Percentiles rank a stretch among this genome's conserved stretches.
Evolutionary conservation across 2,797 vertebrate species (phyloP).

Genomic region (Tadarida brasiliensis): DNA sequence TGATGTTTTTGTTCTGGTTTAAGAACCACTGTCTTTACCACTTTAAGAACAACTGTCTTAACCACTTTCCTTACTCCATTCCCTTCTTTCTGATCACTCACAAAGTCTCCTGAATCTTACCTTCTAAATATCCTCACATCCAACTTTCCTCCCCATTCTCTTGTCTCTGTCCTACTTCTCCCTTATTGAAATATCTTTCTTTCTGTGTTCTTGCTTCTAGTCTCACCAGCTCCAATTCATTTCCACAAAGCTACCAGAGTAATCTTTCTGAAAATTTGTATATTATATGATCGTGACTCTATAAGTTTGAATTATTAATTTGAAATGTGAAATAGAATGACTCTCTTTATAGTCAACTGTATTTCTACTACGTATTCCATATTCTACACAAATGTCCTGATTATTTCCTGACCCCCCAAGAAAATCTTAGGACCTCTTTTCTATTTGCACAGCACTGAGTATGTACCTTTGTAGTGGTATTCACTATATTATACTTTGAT

Average conservation of each 20-base stretch:
- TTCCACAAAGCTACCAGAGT: neutral
- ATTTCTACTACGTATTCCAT: neutral
- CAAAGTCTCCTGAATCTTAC: neutral
- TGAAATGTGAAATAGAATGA: neutral
- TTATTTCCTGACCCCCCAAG: neutral
- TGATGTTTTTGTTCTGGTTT: neutral
- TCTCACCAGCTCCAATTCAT: neutral
- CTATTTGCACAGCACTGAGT: neutral
- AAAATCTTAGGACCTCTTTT: neutral
- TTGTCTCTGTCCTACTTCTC: neutral
- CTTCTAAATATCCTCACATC: neutral
- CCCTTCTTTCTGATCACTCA: neutral
- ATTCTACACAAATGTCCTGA: neutral
- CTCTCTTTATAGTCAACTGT: neutral
- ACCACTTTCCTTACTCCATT: neutral
- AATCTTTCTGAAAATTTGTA: neutral
- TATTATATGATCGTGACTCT: neutral
- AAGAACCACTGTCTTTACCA: neutral
- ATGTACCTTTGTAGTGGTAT: neutral
- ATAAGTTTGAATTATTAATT: slow-evolving; percentile 15
- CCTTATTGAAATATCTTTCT: neutral
- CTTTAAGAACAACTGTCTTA: neutral
- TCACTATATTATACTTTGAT: neutral
- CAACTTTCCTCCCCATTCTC: neutral
- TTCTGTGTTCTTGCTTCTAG: neutral